Percentiles rank a stretch among this genome's conserved stretches.
phyloP scores from a whole-genome alignment of 2,888 invertebrate genomes.

The Xestia sexstrigata region DNA sequence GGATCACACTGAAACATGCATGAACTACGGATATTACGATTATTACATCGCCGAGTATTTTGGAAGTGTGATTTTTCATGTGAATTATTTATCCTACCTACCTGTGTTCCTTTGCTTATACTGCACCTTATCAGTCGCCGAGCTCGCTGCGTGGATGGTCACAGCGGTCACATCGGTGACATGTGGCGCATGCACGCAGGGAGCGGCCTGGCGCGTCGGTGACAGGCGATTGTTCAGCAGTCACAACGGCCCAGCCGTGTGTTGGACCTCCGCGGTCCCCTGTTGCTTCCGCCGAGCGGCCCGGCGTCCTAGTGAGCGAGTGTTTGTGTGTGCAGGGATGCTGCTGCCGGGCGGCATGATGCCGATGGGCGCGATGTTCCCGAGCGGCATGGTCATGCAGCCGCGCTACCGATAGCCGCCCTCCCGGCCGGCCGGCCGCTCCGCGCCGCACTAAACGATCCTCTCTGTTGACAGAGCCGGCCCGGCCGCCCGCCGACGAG shows the following conservation, averaged over 20 bases:
- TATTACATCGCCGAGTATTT: conserved; percentile 83
- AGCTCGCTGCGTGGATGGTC: conserved; percentile 39
- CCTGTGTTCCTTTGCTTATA: conserved; percentile 87
- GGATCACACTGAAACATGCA: conserved; percentile 84
- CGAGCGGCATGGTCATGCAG: conserved; percentile 93
- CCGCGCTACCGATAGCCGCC: conserved; percentile 95
- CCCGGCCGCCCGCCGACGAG: conserved; percentile 56
- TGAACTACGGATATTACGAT: conserved; percentile 79
- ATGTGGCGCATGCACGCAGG: conserved; percentile 29
- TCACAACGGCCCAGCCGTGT: conserved; percentile 83
- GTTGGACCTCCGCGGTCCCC: conserved; percentile 83
- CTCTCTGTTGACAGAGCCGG: conserved; percentile 83
- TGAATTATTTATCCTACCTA: conserved; percentile 87
- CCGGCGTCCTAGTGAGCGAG: conserved; percentile 59
- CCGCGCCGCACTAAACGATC: conserved; percentile 72
- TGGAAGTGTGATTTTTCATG: conserved; percentile 88
- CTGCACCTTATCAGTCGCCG: conserved; percentile 79
- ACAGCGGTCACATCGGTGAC: no score
- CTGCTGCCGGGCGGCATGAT: conserved; percentile 84
- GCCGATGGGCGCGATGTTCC: conserved; percentile 83
- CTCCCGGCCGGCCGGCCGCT: conserved; percentile 92
- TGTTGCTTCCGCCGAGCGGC: conserved; percentile 68
- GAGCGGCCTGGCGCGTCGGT: conserved; percentile 69
- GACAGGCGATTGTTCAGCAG: conserved; percentile 85
- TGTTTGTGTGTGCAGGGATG: conserved; percentile 83